phyloP scores from a whole-genome alignment of 2,797 vertebrate genomes.

The Mormyrops attenuatus region DNA sequence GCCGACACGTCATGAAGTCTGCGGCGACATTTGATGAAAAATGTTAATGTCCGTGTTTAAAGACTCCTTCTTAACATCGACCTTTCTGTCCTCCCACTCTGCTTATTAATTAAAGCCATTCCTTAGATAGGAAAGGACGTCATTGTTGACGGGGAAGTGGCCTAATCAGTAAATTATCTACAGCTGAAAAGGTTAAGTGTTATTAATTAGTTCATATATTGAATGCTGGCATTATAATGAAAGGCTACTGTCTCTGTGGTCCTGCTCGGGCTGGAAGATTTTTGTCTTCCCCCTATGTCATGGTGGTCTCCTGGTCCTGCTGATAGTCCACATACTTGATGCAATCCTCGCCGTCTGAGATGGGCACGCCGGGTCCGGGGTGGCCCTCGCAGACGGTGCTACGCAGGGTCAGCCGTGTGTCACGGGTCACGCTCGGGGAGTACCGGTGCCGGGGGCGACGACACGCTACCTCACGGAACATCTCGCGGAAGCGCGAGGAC shows the following conservation, averaged over 20 bases:
- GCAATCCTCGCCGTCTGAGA: not conserved
- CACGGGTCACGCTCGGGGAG: constrained; percentile 6
- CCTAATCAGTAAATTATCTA: not conserved
- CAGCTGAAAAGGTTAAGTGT: not conserved
- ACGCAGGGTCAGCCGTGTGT: constrained; percentile 4
- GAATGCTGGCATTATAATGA: not conserved
- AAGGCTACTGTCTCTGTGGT: not conserved
- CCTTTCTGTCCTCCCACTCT: not conserved
- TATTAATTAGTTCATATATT: not conserved
- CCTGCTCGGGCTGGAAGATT: not conserved
- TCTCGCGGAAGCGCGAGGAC: constrained; percentile 88
- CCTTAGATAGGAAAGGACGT: not conserved
- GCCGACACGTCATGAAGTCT: not conserved
- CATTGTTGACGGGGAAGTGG: not conserved
- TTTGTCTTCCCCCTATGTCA: not conserved
- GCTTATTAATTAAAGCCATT: not conserved
- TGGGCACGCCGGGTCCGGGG: not conserved
- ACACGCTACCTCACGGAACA: constrained; percentile 86
- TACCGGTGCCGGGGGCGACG: constrained; percentile 21
- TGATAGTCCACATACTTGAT: not conserved
- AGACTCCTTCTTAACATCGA: not conserved
- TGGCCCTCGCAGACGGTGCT: constrained; percentile 19
- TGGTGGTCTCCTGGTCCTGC: constrained; percentile 4
- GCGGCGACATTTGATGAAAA: not conserved
- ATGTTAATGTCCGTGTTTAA: not conserved